Base-by-base conservation (phyloP, 2,888 invertebrate species). In the Ectropis crepuscularia region DNA sequence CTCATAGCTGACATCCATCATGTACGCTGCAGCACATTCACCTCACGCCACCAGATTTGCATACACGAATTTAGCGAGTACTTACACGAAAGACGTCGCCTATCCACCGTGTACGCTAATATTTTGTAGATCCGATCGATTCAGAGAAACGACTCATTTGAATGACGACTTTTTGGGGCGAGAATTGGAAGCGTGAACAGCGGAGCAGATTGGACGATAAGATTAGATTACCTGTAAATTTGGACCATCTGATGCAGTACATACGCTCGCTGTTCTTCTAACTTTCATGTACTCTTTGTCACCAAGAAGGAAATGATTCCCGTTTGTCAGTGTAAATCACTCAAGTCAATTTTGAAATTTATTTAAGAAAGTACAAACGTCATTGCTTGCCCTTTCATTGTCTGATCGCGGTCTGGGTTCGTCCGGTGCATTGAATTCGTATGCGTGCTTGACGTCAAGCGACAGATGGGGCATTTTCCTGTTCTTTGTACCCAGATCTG, bases 381-480 rank as follows among this genome's bases (percentile, higher is more conserved):
- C 66, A 71, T 12, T 50, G 59, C 54, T 55, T 62, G 58, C 69
- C 74, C 73, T 74, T 70, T 69, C 53, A 58, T 69, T 51, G 73
- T 74, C 70, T 71, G 70, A 53, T 28, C 49, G 53, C 49, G 57
- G 75, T 74, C 74, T 77, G 74, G 68, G 70, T 61, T 42, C 61
- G 64, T 57, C 58, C 50, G 45, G 70, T 51, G 75, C 68, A 81
- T 81, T 81, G 74, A 79, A 81, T 80, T 73, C 78, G 73, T 76
- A 82, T 62, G 57, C 10, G 50, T 58, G 53, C 75, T 78, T 78
- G 81, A 80, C 83, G 83, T 82, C 82, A 81, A 71, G 45, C 71
- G 68, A 63, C 59, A 67, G 65, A 72, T 65, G 47, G 70, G 62
- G 65, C 78, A 81, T 89, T 89, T 88, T 89, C 89, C 89, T 89